Conservation (phyloP, 1,140 invertebrate genomes). For the Leguminivora glycinivorella region DNA sequence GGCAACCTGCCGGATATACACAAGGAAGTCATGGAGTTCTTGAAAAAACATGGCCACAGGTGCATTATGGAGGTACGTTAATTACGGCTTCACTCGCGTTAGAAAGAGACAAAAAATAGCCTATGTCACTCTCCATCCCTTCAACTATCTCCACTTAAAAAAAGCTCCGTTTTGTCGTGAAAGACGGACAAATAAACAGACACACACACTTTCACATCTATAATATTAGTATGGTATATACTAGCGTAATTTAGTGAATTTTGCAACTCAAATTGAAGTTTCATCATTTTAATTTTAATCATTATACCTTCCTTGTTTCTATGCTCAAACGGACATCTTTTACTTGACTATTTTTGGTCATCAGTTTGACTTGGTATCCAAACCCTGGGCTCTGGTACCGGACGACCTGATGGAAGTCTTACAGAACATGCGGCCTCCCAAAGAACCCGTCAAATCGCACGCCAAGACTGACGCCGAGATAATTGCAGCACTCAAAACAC, state of each 20-base stretch:
- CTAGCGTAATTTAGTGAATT: too few species aligned
- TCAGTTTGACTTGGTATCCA: conserved; percentile 83
- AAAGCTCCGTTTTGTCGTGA: too few species aligned
- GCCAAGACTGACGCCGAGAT: conserved; percentile 60
- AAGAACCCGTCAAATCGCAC: conserved; percentile 36
- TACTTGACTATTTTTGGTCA: conserved; percentile 24
- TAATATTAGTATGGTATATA: too few species aligned
- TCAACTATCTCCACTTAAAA: too few species aligned
- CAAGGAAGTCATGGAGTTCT: conserved; percentile 80
- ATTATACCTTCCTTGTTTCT: too few species aligned
- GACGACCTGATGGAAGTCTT: conserved; percentile 81
- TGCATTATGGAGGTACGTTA: conserved; percentile 84
- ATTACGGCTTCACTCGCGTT: too few species aligned
- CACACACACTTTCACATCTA: too few species aligned
- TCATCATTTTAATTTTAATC: too few species aligned
- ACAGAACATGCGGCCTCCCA: conserved; percentile 73
- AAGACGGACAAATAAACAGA: too few species aligned
- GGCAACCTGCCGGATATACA: conserved; percentile 77
- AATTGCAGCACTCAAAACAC: conserved; percentile 72
- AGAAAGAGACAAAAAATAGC: too few species aligned
- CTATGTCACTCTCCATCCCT: too few species aligned
- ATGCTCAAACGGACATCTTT: not conserved
- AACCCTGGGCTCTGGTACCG: conserved; percentile 84
- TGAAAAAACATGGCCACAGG: conserved; percentile 87
- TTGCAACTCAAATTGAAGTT: too few species aligned